Conservation (phyloP, 2,888 invertebrate species). For the Protonemura montana region DNA sequence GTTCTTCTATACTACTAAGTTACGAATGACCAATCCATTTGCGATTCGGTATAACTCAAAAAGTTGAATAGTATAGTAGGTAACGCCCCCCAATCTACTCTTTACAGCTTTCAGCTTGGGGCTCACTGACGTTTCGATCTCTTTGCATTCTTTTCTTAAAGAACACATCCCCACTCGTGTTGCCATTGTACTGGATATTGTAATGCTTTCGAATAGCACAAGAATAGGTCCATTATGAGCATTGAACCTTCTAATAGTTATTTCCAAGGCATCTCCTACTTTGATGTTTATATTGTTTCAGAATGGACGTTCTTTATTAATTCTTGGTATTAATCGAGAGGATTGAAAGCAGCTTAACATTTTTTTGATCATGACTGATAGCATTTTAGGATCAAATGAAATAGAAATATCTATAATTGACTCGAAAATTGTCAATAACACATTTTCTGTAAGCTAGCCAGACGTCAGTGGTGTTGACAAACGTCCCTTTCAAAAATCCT, state of each 20-base stretch:
- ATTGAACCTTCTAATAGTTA: neutral
- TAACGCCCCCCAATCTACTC: conserved; percentile 9
- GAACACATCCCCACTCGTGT: neutral
- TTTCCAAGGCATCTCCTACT: neutral
- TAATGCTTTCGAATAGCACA: neutral
- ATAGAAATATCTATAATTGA: too few relatives aligned
- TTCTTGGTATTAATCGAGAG: neutral
- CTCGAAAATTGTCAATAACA: too few relatives aligned
- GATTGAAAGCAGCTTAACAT: neutral
- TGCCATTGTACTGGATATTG: neutral
- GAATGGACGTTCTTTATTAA: neutral
- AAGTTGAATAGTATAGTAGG: neutral
- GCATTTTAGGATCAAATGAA: neutral
- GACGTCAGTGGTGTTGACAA: neutral
- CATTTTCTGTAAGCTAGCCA: too few relatives aligned
- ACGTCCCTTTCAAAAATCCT: neutral
- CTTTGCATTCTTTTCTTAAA: neutral
- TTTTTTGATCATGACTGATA: neutral
- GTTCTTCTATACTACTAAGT: neutral
- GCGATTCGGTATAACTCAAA: neutral
- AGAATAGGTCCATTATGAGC: conserved; percentile 12
- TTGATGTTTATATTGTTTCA: conserved; percentile 12
- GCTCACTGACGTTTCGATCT: neutral
- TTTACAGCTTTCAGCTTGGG: neutral
- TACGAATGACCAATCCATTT: conserved; percentile 20